These are phyloP conservation scores for Brachylomia viminalis DNA, from an alignment of 2,888 invertebrate species.

Conservation along the genomic window DNA sequence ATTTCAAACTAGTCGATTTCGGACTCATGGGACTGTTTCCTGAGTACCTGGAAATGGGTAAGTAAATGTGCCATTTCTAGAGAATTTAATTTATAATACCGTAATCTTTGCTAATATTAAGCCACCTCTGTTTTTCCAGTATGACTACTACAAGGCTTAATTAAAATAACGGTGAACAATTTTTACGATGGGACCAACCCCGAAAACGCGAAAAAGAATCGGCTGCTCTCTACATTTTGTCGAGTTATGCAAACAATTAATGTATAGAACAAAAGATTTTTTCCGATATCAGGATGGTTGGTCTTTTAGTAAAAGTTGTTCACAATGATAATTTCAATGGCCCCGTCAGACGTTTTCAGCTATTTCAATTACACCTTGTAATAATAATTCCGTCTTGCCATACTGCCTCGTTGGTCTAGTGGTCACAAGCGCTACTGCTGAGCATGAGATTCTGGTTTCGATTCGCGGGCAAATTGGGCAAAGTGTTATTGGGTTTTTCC, in stretches of 20 bases:
- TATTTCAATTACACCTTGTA: not conserved
- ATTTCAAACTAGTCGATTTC: constrained; percentile 96
- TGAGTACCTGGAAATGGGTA: constrained; percentile 99
- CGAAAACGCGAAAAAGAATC: not conserved
- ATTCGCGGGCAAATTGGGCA: too few species aligned
- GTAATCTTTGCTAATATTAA: not conserved
- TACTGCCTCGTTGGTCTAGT: too few species aligned
- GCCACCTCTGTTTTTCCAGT: too few species aligned
- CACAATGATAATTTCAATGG: not conserved
- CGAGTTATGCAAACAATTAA: too few species aligned
- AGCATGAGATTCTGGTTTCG: too few species aligned
- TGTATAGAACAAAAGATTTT: not conserved
- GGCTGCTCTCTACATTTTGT: not conserved
- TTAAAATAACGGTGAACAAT: not conserved
- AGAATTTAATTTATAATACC: not conserved
- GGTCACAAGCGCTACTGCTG: too few species aligned
- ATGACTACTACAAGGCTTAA: not conserved
- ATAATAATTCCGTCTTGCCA: too few species aligned
- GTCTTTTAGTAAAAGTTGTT: not conserved
- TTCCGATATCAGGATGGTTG: not conserved
- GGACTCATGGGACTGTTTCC: constrained; percentile 97
- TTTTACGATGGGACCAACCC: not conserved
- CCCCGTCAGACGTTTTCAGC: not conserved
- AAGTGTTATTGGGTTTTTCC: too few species aligned
- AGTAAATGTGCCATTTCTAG: constrained; percentile 64